Base-by-base conservation (phyloP, 2,888 invertebrate genomes). In the Thecocarcelia acutangulata region DNA sequence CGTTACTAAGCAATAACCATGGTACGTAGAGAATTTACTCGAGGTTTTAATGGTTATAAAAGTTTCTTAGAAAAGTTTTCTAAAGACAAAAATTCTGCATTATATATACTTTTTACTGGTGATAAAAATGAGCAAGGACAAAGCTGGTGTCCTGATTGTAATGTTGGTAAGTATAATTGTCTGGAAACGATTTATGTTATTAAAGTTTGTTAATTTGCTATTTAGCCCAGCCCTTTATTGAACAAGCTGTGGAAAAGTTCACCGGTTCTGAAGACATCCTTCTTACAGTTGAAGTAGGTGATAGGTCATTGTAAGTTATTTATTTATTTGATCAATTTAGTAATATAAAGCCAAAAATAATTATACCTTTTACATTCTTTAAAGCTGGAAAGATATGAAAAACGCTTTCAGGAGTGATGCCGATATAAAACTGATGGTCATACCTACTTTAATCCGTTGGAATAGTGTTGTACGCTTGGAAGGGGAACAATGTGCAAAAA, bases 101-200 rank as follows among this genome's bases (percentile, higher is more conserved):
- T 89, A 24, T 88, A 87, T 44, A 66, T 88, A 6, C 91, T 93
- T 77, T 94, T 93, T 87, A 92, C 92, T 66, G 95, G 94, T 13
- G 91, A 92, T 17, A 93, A 93, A 87, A 74, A 86, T 75, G 83
- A 83, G 2, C 52, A 70, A 0, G 96, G 96, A 0, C 90, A 92
- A 63, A 96, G 96, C 88, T 97, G 97, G 97, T 97, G 97, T 87
- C 93, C 94, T 0, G 97, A 97, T 90, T 97, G 97, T 90, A 94
- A 94, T 15, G 92, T 92, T 90, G 96, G 96, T 96, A 92, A 91
- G 89, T 85, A 11, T 1, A 9, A 11, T 12, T 33, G 1, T 1
- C 6, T 8, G 8, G 8, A 33, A n/a, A 33, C 17, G 54, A n/a
- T 8, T 24, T n/a, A 24, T 28, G 6, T 52, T n/a, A n/a, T n/a